Percentiles rank a stretch among this genome's conserved stretches.
phyloP scores from a whole-genome alignment of 2,113 vertebrate species.

The Alaudala cheleensis region DNA sequence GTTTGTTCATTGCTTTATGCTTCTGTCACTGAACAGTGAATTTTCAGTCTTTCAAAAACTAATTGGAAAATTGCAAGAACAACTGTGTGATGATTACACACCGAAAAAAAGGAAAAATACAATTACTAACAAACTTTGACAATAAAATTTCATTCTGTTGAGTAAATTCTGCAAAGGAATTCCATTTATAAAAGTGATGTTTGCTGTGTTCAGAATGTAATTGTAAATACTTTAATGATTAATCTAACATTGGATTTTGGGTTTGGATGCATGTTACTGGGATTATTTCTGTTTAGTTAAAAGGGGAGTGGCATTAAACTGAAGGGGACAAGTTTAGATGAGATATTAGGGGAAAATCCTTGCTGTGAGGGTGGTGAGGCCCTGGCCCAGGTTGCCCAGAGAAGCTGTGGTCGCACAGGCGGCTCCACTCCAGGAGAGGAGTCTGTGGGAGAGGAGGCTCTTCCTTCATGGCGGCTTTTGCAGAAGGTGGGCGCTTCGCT shows the following conservation, averaged over 20 bases:
- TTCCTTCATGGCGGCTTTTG: accelerated
- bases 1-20: not conserved
- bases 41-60: not conserved
- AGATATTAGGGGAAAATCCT: too few species aligned
- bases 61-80: not conserved
- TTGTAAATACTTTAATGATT: not conserved
- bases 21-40: not conserved
- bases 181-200: accelerated
- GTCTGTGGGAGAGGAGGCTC: accelerated
- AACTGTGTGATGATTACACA: not conserved
- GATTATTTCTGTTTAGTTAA: not conserved
- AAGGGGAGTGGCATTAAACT: not conserved
- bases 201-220: not conserved
- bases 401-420: accelerated
- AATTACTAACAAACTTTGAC: accelerated
- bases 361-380: too few species aligned
- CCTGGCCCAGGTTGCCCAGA: not conserved
- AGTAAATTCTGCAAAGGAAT: not conserved
- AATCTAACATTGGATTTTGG: not conserved
- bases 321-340: not conserved
- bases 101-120: not conserved
- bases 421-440: too few species aligned
- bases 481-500: accelerated
- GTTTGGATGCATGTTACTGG: not conserved
- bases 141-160: not conserved